Conservation (phyloP, 2,113 vertebrate genomes). For the Dicentrarchus labrax region DNA sequence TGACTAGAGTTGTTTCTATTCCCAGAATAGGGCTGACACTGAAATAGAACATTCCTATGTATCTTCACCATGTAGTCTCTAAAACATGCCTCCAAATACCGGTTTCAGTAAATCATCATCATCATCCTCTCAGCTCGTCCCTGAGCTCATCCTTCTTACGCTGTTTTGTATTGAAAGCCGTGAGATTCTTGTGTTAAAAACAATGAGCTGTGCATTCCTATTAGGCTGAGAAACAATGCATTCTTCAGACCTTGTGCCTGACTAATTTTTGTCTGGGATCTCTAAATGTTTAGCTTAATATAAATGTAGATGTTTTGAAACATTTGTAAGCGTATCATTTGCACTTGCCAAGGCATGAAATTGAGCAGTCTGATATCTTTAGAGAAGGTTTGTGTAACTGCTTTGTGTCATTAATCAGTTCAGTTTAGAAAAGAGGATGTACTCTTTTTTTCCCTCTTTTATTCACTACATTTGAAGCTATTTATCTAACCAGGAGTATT, state of each 20-base stretch:
- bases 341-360: background rate
- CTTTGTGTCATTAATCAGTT: background rate
- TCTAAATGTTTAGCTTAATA: conserved; percentile 36
- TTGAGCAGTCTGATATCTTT: background rate
- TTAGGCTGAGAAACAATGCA: conserved; percentile 19
- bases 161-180: conserved; percentile 5
- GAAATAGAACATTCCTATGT: conserved; percentile 77
- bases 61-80: conserved; percentile 10
- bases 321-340: background rate
- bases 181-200: conserved; percentile 42
- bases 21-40: conserved; percentile 72
- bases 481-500: background rate
- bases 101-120: conserved; percentile 38
- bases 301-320: conserved; percentile 25
- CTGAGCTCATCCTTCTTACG: conserved; percentile 32
- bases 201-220: conserved; percentile 36
- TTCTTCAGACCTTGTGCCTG: conserved; percentile 4
- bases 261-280: conserved; percentile 14
- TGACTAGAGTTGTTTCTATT: conserved; percentile 77
- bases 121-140: conserved; percentile 32
- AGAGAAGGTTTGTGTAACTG: background rate
- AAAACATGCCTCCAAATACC: conserved; percentile 54
- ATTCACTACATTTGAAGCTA: background rate
- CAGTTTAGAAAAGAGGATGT: background rate
- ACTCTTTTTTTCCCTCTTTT: background rate